These are phyloP conservation scores for Rhinoderma darwinii DNA, from an alignment of 2,113 vertebrate genomes.

Conservation along the genomic window DNA sequence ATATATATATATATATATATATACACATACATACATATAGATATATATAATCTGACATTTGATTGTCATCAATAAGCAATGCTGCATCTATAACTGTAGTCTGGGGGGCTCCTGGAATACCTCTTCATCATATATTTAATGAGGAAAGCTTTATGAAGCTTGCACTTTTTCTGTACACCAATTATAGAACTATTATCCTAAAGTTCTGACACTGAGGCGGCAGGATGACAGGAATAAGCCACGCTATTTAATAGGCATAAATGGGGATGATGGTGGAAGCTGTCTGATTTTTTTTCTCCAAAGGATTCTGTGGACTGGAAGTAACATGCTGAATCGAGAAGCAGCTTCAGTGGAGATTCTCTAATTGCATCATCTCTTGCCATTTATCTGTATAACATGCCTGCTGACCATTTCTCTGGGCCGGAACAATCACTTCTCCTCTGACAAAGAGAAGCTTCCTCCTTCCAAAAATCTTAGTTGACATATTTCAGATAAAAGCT, in stretches of 20 bases:
- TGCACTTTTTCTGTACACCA: conserved; percentile 61
- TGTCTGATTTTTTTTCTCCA: conserved; percentile 74
- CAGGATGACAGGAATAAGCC: conserved; percentile 68
- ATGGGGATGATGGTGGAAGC: conserved; percentile 75
- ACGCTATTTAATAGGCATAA: conserved; percentile 75
- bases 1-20: too few relatives aligned
- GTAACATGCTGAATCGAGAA: conserved; percentile 76
- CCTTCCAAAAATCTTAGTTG: conserved; percentile 24
- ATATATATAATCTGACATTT: too few relatives aligned
- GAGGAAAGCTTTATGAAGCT: conserved; percentile 30
- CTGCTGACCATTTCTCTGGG: conserved; percentile 60
- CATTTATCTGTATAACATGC: conserved; percentile 61
- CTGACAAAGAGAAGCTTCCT: conserved; percentile 12
- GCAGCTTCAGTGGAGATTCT: conserved; percentile 68
- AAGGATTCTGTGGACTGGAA: conserved; percentile 83
- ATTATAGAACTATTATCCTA: conserved; percentile 61
- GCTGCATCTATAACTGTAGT: neutral
- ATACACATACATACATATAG: too few relatives aligned
- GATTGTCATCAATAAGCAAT: neutral
- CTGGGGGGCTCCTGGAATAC: neutral
- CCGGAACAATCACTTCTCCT: conserved; percentile 31
- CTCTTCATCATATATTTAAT: neutral
- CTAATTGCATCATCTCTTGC: conserved; percentile 66
- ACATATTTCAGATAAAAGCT: conserved; percentile 55
- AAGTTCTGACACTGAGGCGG: conserved; percentile 64